These are phyloP conservation scores for Drosophila ogumai DNA, from an alignment of 1,140 invertebrate genomes.

Conservation along the genomic window DNA sequence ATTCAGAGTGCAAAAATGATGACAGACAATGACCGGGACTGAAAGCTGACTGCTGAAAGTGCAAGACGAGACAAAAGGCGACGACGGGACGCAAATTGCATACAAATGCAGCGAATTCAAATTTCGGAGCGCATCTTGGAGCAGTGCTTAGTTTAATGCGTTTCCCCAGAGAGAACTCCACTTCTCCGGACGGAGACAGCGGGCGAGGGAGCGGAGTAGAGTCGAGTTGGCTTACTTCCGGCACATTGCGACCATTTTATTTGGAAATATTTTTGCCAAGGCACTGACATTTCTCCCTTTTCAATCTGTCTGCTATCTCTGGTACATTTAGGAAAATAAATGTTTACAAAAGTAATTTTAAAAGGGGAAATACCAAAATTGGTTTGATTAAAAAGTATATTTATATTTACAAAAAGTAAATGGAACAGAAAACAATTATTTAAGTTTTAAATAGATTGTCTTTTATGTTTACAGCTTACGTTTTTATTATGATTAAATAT, in stretches of 20 bases:
- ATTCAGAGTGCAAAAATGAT: slow-evolving; percentile 71
- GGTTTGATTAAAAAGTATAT: too few species aligned
- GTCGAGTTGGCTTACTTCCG: slow-evolving; percentile 63
- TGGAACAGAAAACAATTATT: too few species aligned
- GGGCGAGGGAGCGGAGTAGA: slow-evolving; percentile 6
- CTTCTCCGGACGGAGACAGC: slow-evolving; percentile 25
- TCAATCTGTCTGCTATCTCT: slow-evolving; percentile 33
- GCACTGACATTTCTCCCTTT: slow-evolving; percentile 31
- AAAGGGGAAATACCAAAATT: neutral
- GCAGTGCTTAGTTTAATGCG: slow-evolving; percentile 71
- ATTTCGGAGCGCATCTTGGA: slow-evolving; percentile 41
- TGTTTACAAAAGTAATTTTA: neutral
- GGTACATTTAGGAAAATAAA: slow-evolving; percentile 10
- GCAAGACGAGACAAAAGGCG: slow-evolving; percentile 55
- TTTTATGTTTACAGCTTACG: too few species aligned
- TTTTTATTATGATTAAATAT: too few species aligned
- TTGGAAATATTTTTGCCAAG: slow-evolving; percentile 69
- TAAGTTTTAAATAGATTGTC: too few species aligned
- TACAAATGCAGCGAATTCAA: slow-evolving; percentile 64
- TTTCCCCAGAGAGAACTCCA: slow-evolving; percentile 48
- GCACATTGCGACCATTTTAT: slow-evolving; percentile 73
- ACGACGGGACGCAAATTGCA: slow-evolving; percentile 67
- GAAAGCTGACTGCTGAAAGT: slow-evolving; percentile 12
- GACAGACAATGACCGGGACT: slow-evolving; percentile 42
- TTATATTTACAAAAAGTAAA: too few species aligned